Base-by-base conservation (phyloP, 2,797 vertebrate species). In the Sebastes elongatus region DNA sequence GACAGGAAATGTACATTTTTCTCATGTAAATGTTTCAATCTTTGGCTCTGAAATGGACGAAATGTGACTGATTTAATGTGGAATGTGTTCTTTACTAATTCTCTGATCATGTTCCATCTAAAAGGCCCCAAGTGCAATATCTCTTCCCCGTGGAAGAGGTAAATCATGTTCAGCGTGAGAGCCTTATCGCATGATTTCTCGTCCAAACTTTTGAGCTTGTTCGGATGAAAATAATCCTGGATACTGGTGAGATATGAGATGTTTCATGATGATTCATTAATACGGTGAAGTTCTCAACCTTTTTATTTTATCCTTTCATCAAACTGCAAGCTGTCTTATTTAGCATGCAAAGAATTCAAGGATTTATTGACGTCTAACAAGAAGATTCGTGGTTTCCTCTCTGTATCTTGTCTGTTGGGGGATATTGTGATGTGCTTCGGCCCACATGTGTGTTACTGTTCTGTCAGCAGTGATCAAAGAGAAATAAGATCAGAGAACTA, bases 291-390 rank as follows among this genome's bases (percentile, higher is more conserved):
- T 66, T 60, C 73, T 71, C 20, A 38, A 32, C 33, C 63, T 73
- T 38, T 80, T 32, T 10, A 13, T 72, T 64, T 67, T 11, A 30
- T 28, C 22, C 61, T 83, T 14, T 68, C 28, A 57, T 70, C 70
- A 62, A 71, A 76, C 52, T 22, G 85, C 76, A 49, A 64, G 14
- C 57, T 49, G 53, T 74, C 66, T 69, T 68, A 70, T 79, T 70
- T 22, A 72, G 86, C 87, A 86, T 90, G 86, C 82, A 59, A 73
- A 76, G n/a, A 62, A 67, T 61, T 18, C 10, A 63, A 76, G 25
- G 27, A 72, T 30, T 74, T 59, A 77, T 72, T 22, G 64, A 57
- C 7, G 67, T 52, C 6, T 27, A 49, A 72, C 6, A 8, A 64
- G 42, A 75, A 27, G 52, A 83, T 71, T 78, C 5, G 20, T 83